Base-by-base conservation (phyloP, 2,888 invertebrate species). In the Spicauda simplicius region DNA sequence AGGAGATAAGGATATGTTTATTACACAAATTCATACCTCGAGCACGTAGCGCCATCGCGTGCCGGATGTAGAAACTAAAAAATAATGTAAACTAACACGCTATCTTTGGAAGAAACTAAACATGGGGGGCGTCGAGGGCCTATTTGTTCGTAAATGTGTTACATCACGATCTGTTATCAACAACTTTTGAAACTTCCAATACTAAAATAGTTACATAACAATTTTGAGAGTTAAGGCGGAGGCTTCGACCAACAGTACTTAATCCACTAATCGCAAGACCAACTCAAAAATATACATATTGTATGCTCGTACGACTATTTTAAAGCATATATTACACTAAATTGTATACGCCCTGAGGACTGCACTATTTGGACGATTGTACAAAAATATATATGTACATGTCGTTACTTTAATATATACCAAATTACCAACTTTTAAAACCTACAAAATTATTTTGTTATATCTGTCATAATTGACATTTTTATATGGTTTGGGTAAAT, bases 1-100 rank as follows among this genome's bases (percentile, higher is more conserved):
- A 80, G 82, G 87, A 87, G 90, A 91, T 91, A 91, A 88, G 83
- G 91, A 92, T 92, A 91, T 92, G 92, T 91, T 91, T 91, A 92
- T 91, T 91, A 91, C 86, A 91, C 89, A 90, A 86, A 88, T 86
- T 88, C 86, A 87, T 88, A 88, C 84, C 83, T 82, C 81, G 74
- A 81, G 79, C 88, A 80, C 81, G 79, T 69, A 69, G 72, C 73
- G 69, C 76, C 79, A 77, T 64, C 71, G 72, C 74, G 81, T 77
- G 83, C 81, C 84, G 77, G 80, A 79, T 77, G 80, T 84, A 72
- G 64, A 80, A 81, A 84, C 84, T 82, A 84, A 86, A 86, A 85
- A 75, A 77, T 82, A 82, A 81, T 83, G 83, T 86, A 85, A 83
- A 86, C 83, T 91, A 90, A 85, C 84, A 81, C 85, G 77, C 86